phyloP scores from a whole-genome alignment of 2,888 invertebrate genomes.

The Acanthopleura granulata region DNA sequence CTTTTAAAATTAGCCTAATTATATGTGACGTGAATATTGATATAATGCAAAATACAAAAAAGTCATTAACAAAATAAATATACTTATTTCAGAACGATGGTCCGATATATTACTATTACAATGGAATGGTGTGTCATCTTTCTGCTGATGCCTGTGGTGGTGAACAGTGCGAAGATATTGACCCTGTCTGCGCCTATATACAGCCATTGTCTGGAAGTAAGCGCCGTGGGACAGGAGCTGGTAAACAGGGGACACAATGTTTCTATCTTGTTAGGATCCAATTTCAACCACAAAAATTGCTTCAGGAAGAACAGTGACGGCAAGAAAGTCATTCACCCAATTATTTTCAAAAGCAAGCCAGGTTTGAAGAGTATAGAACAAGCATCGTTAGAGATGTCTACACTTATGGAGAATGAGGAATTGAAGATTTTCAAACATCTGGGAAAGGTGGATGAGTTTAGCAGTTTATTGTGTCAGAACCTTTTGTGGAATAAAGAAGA shows the following conservation, averaged over 20 bases:
- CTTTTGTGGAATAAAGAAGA: background rate
- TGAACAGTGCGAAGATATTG: conserved; percentile 17
- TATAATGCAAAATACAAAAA: too few species aligned
- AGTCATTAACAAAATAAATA: too few species aligned
- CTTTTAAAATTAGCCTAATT: too few species aligned
- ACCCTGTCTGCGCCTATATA: background rate
- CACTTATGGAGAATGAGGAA: background rate
- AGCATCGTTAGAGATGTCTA: background rate
- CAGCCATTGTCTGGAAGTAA: conserved; percentile 21
- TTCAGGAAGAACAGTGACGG: background rate
- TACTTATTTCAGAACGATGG: too few species aligned
- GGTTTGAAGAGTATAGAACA: background rate
- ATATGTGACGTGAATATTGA: too few species aligned
- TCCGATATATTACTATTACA: too few species aligned
- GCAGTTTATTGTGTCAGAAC: background rate
- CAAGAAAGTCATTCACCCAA: conserved; percentile 21
- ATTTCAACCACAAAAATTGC: background rate
- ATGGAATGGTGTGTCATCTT: too few species aligned
- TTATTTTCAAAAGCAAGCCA: conserved; percentile 28
- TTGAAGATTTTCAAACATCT: background rate
- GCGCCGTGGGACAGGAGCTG: conserved; percentile 20
- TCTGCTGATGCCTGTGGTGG: background rate
- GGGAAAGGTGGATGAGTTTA: background rate
- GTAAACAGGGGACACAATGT: conserved; percentile 25
- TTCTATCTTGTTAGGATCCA: background rate